Percentiles rank a stretch among this genome's conserved stretches.
These are phyloP conservation scores for Spodoptera picta DNA, from an alignment of 2,888 invertebrate species.

Conservation along the genomic window DNA sequence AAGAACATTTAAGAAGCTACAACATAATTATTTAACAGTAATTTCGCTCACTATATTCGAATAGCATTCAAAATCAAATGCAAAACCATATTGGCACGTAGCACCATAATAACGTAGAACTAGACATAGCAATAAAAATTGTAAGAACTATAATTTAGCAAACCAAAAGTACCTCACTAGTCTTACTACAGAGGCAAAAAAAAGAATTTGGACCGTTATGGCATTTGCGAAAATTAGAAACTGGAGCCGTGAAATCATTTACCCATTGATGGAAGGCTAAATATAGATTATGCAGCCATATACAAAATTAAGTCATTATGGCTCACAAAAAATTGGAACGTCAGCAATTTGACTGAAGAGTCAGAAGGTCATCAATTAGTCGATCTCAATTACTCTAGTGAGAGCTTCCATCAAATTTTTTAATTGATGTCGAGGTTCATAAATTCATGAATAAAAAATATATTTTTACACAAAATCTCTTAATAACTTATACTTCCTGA, in stretches of 20 bases:
- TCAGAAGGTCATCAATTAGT: no score
- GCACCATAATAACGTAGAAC: constrained; percentile 15
- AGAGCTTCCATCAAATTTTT: no score
- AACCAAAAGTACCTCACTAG: not conserved
- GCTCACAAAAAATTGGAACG: no score
- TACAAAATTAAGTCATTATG: constrained; percentile 25
- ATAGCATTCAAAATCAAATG: not conserved
- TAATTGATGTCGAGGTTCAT: no score
- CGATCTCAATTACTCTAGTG: no score
- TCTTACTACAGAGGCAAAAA: constrained; percentile 5
- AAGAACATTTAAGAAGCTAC: no score
- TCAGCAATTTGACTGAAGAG: no score
- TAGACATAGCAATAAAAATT: constrained; percentile 6
- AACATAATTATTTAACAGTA: no score
- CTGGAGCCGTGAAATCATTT: constrained; percentile 13
- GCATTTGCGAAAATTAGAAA: constrained; percentile 2
- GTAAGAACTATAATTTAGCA: constrained; percentile 22
- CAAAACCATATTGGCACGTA: constrained; percentile 16
- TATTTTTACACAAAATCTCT: no score
- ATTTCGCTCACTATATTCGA: not conserved
- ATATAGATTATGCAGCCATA: constrained; percentile 15
- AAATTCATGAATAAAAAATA: no score
- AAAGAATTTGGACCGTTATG: constrained; percentile 4
- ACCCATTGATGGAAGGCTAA: not conserved
- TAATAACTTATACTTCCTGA: no score